Evolutionary conservation across 2,888 invertebrate species (phyloP).

Genomic region (Mactromeris polynyma): DNA sequence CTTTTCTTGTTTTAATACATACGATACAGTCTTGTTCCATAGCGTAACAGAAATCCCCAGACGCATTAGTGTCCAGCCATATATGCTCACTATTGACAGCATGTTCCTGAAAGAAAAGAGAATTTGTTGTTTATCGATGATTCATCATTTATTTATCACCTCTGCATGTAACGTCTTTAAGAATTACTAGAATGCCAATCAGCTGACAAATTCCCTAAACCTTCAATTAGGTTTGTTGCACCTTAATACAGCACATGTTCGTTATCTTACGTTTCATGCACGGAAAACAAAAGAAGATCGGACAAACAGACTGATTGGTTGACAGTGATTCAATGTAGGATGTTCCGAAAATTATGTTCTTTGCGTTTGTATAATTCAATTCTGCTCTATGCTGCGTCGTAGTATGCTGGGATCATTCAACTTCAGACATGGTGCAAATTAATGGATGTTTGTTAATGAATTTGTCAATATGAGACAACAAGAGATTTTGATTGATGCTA

Average conservation of each 20-base stretch:
- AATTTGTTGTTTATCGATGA: neutral
- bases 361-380: no score
- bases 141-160: neutral
- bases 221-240: neutral
- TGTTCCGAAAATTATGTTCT: no score
- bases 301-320: neutral
- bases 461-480: no score
- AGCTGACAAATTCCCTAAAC: neutral
- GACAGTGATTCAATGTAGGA: no score
- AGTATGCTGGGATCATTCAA: no score
- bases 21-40: constrained; percentile 94
- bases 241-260: neutral
- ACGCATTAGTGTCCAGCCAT: constrained; percentile 96
- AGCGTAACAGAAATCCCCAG: constrained; percentile 97
- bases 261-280: neutral
- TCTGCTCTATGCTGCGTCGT: no score
- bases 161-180: neutral
- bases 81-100: constrained; percentile 97
- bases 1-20: constrained; percentile 53
- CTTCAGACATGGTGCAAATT: no score
- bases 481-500: no score
- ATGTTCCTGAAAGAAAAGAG: constrained; percentile 71
- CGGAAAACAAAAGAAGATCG: neutral
- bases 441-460: no score
- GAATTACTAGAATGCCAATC: neutral